Base-by-base conservation (phyloP, 1,140 invertebrate species). In the Chironomus tepperi region DNA sequence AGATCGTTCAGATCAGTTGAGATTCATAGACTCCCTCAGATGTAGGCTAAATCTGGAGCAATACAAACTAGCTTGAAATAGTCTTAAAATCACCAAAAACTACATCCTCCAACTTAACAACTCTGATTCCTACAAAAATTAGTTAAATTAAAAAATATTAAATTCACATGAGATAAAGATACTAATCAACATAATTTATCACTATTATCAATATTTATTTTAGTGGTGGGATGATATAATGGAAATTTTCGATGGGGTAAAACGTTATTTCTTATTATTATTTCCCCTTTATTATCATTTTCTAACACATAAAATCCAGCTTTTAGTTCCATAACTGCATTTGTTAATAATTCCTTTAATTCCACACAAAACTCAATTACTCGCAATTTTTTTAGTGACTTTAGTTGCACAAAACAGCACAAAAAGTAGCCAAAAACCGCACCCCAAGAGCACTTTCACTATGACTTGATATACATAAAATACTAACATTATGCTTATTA, bases 181-280 rank as follows among this genome's bases (percentile, higher is more conserved):
- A 57, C 47, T 57, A 57, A 57, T 57, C 12, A 57, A 57, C 47
- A 57, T 57, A n/a, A 57, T 57, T n/a, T 57, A 57, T 57, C 65
- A 70, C 19, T 70, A 70, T 70, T 70, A 19, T 67, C 16, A 34
- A 74, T 84, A 83, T 82, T 84, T 85, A 86, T 84, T 93, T 86
- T 91, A 94, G 91, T 94, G 91, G 91, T 94, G 92, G 93, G 91
- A 93, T 88, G 92, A 94, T 87, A 90, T 93, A 85, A 91, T 94
- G 90, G 91, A 93, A 86, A 93, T 93, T 86, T 94, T 94, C 89
- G 92, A 94, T 83, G 91, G 90, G 90, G 93, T 94, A 93, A 87
- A 89, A 85, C 81, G 83, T 79, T 84, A 86, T 85, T 85, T 80
- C 81, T 80, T 76, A 76, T 79, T 78, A 76, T 77, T 77, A 78